A percentile compares a stretch with the other conserved stretches of the same genome.
Conservation (phyloP, 2,888 invertebrate genomes). For the Chironomus riparius region DNA sequence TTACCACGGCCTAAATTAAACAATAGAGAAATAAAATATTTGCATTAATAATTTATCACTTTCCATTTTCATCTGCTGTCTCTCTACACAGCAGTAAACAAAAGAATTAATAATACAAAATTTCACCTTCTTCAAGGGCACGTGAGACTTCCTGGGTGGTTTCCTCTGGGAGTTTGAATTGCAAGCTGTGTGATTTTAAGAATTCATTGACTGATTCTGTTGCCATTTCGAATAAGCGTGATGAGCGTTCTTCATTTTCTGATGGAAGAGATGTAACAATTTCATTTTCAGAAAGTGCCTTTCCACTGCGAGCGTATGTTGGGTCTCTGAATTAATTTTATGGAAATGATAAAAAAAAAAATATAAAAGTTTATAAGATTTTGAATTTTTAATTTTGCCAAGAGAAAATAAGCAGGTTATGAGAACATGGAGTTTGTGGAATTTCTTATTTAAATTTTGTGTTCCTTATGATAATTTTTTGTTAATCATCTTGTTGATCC, state of each 20-base stretch:
- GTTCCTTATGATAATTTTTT: too few species aligned
- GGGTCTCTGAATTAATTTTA: conserved; percentile 36
- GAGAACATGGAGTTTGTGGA: too few species aligned
- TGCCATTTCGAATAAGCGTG: conserved; percentile 49
- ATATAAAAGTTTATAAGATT: too few species aligned
- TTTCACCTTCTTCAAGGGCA: conserved; percentile 66
- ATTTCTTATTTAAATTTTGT: too few species aligned
- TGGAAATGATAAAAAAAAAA: not conserved
- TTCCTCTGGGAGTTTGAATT: conserved; percentile 61
- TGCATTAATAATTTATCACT: not conserved
- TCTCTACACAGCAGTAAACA: too few species aligned
- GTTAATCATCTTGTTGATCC: too few species aligned
- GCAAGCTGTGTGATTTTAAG: conserved; percentile 53
- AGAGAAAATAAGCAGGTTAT: too few species aligned
- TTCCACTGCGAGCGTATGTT: conserved; percentile 38
- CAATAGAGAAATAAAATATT: not conserved
- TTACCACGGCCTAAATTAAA: conserved; percentile 16
- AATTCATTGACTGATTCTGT: conserved; percentile 49
- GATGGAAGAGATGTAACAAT: conserved; percentile 46
- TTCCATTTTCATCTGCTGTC: not conserved
- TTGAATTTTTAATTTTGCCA: too few species aligned
- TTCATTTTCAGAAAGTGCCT: conserved; percentile 43
- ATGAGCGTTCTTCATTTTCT: conserved; percentile 45
- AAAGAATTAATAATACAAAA: not conserved
- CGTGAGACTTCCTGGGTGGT: conserved; percentile 56